Evolutionary conservation across 2,797 vertebrate genomes (phyloP).

Genomic region (Oreochromis grahami): DNA sequence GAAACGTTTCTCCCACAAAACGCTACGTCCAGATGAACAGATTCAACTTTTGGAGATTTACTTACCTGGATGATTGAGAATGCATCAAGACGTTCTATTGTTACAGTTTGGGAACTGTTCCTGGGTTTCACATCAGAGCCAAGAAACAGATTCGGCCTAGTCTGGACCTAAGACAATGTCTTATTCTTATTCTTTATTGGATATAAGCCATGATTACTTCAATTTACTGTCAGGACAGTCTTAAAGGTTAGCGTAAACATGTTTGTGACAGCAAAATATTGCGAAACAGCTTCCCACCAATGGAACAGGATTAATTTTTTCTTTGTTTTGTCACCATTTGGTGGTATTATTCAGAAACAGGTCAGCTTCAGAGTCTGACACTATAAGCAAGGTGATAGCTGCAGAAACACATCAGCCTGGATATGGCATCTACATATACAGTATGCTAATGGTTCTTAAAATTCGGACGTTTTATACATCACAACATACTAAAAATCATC

Average conservation of each 20-base stretch:
- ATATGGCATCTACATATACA: neutral
- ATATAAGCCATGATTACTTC: rapidly evolving
- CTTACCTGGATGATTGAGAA: no score
- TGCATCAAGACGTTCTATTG: no score
- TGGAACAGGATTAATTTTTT: neutral
- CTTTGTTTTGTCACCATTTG: neutral
- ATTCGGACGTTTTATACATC: neutral
- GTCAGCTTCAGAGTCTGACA: neutral
- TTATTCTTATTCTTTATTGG: neutral
- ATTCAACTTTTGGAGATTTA: no score
- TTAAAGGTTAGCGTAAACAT: rapidly evolving
- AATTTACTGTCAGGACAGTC: neutral
- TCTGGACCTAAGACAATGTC: neutral
- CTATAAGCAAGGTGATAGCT: neutral
- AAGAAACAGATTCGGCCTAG: neutral
- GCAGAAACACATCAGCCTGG: neutral
- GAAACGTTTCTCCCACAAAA: no score
- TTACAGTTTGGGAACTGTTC: neutral
- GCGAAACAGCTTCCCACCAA: neutral
- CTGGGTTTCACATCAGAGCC: neutral
- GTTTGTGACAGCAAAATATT: neutral
- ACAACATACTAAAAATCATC: neutral
- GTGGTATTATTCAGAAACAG: neutral
- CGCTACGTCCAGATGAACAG: no score
- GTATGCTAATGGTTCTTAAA: neutral